Percentiles rank a stretch among this genome's conserved stretches.
These are phyloP conservation scores for Trisateles emortualis DNA, from an alignment of 2,888 invertebrate species.

Conservation along the genomic window DNA sequence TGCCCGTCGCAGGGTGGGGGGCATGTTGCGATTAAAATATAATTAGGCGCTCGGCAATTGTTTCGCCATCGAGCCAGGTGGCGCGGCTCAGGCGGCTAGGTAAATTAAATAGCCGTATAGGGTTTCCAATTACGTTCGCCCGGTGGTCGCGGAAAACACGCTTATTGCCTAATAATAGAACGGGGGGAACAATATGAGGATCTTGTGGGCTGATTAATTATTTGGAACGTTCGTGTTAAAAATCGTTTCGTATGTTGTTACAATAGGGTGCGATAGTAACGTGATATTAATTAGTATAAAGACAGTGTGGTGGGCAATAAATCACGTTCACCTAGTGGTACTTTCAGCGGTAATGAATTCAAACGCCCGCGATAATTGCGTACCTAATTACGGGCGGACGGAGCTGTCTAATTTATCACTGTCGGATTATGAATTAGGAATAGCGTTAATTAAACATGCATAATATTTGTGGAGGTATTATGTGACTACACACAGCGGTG, in stretches of 20 bases:
- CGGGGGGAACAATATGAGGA: constrained; percentile 68
- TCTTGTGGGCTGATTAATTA: constrained; percentile 77
- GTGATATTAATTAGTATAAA: constrained; percentile 80
- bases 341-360: constrained; percentile 83
- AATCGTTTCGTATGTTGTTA: constrained; percentile 49
- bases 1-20: constrained; percentile 58
- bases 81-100: constrained; percentile 73
- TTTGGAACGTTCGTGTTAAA: constrained; percentile 60
- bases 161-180: constrained; percentile 83
- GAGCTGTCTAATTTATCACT: constrained; percentile 82
- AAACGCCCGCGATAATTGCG: constrained; percentile 85
- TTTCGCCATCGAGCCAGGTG: constrained; percentile 85
- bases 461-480: constrained; percentile 77
- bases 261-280: constrained; percentile 56
- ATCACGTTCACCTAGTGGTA: constrained; percentile 75
- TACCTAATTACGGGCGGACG: constrained; percentile 82
- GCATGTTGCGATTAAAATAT: constrained; percentile 84
- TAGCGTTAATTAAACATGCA: constrained; percentile 83
- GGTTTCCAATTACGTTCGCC: constrained; percentile 79
- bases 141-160: constrained; percentile 70
- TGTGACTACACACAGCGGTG: too few species aligned
- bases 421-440: constrained; percentile 86
- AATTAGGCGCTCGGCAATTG: constrained; percentile 85
- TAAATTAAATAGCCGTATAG: constrained; percentile 84
- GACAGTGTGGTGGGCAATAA: constrained; percentile 73